A percentile compares a stretch with the other conserved stretches of the same genome.
phyloP scores from a whole-genome alignment of 1,140 invertebrate species.

The Paraescarpia echinospica region DNA sequence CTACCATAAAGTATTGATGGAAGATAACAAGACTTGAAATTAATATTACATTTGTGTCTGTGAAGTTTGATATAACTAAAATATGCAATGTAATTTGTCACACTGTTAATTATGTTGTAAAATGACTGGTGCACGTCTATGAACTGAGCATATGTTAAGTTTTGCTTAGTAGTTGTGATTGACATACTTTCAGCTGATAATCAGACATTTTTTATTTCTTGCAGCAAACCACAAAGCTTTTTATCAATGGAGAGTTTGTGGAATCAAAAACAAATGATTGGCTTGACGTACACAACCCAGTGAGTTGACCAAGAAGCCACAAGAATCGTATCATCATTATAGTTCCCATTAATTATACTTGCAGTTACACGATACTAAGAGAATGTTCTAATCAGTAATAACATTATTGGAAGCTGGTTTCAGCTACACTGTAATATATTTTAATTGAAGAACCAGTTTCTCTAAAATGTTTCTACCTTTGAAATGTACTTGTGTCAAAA shows the following conservation, averaged over 20 bases:
- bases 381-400: not conserved
- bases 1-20: not conserved
- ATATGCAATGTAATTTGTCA: not conserved
- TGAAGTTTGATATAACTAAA: not conserved
- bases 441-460: too few species aligned
- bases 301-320: slow-evolving; percentile 61
- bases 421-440: too few species aligned
- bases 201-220: slow-evolving; percentile 29
- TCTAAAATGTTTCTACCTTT: too few species aligned
- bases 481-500: too few species aligned
- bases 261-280: slow-evolving; percentile 91
- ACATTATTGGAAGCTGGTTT: not conserved
- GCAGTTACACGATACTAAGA: not conserved
- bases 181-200: not conserved
- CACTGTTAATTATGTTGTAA: not conserved
- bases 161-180: not conserved
- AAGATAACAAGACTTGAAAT: not conserved
- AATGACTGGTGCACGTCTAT: not conserved
- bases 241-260: slow-evolving; percentile 92
- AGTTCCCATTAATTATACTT: not conserved
- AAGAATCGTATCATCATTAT: too few species aligned
- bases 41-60: not conserved
- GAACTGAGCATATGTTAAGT: not conserved
- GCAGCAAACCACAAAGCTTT: slow-evolving; percentile 72
- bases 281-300: slow-evolving; percentile 92